Base-by-base conservation (phyloP, 2,113 vertebrate species). In the Emberiza fucata region DNA sequence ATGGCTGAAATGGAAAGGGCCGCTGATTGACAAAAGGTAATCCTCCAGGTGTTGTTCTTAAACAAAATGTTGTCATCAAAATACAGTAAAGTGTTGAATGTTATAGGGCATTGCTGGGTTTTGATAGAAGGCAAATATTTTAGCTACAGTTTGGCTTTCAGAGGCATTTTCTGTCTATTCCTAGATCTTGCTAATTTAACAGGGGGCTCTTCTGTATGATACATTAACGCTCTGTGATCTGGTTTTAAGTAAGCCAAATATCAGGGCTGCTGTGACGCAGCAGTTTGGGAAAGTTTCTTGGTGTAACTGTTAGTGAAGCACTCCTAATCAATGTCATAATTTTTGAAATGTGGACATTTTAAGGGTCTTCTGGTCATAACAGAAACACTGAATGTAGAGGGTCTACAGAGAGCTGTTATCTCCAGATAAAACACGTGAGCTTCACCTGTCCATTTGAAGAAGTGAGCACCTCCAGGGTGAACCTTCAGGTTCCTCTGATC, bases 201-300 rank as follows among this genome's bases (percentile, higher is more conserved):
- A 89, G 69, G 65, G 85, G 75, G 59, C 75, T 86, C 39, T 66
- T 96, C 60, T 48, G 8, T 80, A 22, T 47, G 57, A n/a, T 71
- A 77, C 59, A 40, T 64, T 77, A 94, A 71, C 82, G 71, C 63
- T 94, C 92, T 96, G 89, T 63, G 76, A 88, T 96, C 91, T 94
- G 61, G n/a, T 94, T 95, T 96, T 91, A 87, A 88, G 64, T 78
- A 95, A 96, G 76, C 19, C 81, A 77, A 90, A 63, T 76, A 75
- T 64, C 86, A 94, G 77, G 39, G 69, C 72, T 91, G 56, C 89
- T 88, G 86, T 92, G 90, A 96, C 88, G 91, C 56, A 81, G 80
- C 73, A 90, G 72, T 94, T 92, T 85, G 35, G 29, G 86, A 37
- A 86, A 81, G 45, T 21, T 35, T 23, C 57, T 92, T 91, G n/a